Base-by-base conservation (phyloP, 2,797 vertebrate species). In the Sus cebifrons region DNA sequence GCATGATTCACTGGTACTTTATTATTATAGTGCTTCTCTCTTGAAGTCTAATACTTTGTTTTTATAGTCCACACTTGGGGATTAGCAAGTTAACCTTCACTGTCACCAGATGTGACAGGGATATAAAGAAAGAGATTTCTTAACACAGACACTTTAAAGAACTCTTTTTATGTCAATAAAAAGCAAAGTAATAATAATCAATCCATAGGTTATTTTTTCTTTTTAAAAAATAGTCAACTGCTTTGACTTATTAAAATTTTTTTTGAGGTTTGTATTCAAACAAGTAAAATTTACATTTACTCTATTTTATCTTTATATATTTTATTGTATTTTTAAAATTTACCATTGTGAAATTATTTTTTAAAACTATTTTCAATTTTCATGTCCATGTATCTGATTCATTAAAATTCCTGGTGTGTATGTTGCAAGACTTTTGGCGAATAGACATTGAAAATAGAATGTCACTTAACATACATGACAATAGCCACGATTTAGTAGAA, bases 81-180 rank as follows among this genome's bases (percentile, higher is more conserved):
- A 83, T 87, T 95, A 62, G 23, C 65, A 86, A 83, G 3, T 94
- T 86, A 95, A 83, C 49, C 71, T 95, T 83, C n/a, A 18, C 60
- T 96, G 64, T 95, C 32, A 86, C 36, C 70, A 79, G 83, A 83
- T 88, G 17, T 79, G 68, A 88, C 44, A 74, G 67, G 60, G 29
- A 83, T 96, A 81, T 44, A 96, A 97, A 89, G 58, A 93, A 95
- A 79, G 23, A 54, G 5, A 75, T 96, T 94, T 90, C 44, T 96
- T 95, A 89, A 27, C 36, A 79, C 6, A 82, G 18, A 32, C 27
- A 89, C 32, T 88, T 92, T 86, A 88, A 86, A 67, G 27, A 87
- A 52, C 16, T 0, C 8, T 44, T 86, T 94, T 87, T 18, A 67
- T 71, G 25, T 82, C 36, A 90, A 85, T 86, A 52, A 79, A 94